A percentile compares a stretch with the other conserved stretches of the same genome.
Conservation (phyloP, 2,797 vertebrate genomes). For the Pseudomugil tenellus region DNA sequence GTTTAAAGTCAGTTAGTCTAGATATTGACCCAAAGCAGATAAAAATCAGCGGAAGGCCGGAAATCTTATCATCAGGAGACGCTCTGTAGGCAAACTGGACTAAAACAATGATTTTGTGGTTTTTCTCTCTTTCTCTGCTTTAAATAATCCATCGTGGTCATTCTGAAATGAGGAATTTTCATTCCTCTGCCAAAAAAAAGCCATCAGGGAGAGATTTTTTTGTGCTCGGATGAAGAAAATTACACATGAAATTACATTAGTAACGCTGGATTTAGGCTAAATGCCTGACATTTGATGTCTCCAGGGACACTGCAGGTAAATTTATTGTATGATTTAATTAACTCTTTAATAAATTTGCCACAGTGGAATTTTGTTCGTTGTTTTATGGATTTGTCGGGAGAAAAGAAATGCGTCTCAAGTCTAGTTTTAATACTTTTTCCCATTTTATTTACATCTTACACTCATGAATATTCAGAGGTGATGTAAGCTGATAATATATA, state of each 20-base stretch:
- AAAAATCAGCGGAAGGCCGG: slow-evolving; percentile 11
- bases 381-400: neutral
- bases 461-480: no score
- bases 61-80: slow-evolving; percentile 29
- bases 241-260: slow-evolving; percentile 6
- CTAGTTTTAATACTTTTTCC: no score
- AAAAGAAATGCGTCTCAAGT: neutral
- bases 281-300: neutral
- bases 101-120: neutral
- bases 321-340: neutral
- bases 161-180: neutral
- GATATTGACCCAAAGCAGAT: slow-evolving; percentile 47
- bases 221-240: neutral
- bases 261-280: neutral
- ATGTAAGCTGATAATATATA: no score
- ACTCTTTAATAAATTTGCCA: neutral
- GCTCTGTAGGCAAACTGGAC: neutral
- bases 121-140: neutral
- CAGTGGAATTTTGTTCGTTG: neutral
- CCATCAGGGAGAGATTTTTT: neutral
- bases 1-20: slow-evolving; percentile 43
- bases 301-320: neutral
- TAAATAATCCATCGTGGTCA: neutral
- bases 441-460: no score
- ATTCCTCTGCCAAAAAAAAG: neutral